phyloP scores from a whole-genome alignment of 1,140 invertebrate genomes.

The Tetramorium alpestre region DNA sequence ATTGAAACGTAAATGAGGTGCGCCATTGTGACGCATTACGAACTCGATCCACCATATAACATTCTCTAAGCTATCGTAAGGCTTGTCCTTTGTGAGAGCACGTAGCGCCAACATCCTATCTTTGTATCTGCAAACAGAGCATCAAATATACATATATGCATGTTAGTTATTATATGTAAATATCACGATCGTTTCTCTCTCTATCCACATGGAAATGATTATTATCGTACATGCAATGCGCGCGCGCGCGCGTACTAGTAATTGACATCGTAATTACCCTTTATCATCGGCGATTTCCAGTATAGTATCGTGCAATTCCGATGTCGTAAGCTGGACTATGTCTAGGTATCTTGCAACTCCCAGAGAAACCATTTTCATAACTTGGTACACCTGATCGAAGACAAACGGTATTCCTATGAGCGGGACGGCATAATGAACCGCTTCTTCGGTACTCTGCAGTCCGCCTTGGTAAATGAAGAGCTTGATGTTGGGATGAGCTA shows the following conservation, averaged over 20 bases:
- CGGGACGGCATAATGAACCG: slow-evolving; percentile 83
- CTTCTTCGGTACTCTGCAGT: slow-evolving; percentile 84
- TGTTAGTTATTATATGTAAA: slow-evolving; percentile 15
- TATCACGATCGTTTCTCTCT: not conserved
- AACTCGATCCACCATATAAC: slow-evolving; percentile 86
- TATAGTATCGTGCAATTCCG: slow-evolving; percentile 18
- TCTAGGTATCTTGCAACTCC: slow-evolving; percentile 66
- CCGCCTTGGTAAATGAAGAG: slow-evolving; percentile 87
- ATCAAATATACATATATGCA: not conserved
- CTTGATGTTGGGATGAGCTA: slow-evolving; percentile 82
- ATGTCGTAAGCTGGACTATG: slow-evolving; percentile 10
- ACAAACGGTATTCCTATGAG: slow-evolving; percentile 83
- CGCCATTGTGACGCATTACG: slow-evolving; percentile 83
- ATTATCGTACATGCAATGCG: not conserved
- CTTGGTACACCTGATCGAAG: slow-evolving; percentile 74
- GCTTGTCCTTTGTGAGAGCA: slow-evolving; percentile 82
- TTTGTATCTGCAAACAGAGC: slow-evolving; percentile 76
- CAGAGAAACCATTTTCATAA: slow-evolving; percentile 64
- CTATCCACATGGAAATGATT: not conserved
- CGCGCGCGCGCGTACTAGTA: not conserved
- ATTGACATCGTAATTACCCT: slow-evolving; percentile 46
- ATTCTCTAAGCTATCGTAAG: slow-evolving; percentile 76
- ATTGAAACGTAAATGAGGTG: slow-evolving; percentile 78
- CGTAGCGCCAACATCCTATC: slow-evolving; percentile 71
- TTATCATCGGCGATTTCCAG: slow-evolving; percentile 31